Percentiles rank a stretch among this genome's conserved stretches.
These are phyloP conservation scores for Atethmia centrago DNA, from an alignment of 2,888 invertebrate genomes.

Conservation along the genomic window DNA sequence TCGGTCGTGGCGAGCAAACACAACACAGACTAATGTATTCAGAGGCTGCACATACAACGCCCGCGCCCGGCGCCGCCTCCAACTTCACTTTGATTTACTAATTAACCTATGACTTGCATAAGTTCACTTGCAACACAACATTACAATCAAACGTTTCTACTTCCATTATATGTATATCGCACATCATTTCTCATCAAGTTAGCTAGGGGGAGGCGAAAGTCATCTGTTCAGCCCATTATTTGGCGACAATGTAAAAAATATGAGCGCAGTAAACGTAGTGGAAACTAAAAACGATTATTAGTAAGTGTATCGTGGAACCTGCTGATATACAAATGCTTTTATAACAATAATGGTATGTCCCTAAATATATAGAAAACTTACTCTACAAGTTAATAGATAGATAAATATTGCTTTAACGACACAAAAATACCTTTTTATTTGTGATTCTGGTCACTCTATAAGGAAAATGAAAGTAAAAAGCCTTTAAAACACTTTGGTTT, in stretches of 20 bases:
- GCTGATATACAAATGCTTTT: conserved; percentile 36
- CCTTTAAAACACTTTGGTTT: conserved; percentile 16
- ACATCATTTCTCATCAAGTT: conserved; percentile 75
- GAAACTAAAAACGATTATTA: conserved; percentile 73
- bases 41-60: conserved; percentile 75
- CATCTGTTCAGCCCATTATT: conserved; percentile 74
- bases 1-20: conserved; percentile 82
- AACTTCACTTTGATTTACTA: conserved; percentile 77
- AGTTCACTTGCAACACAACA: conserved; percentile 60
- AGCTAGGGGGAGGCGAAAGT: conserved; percentile 73
- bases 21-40: conserved; percentile 87
- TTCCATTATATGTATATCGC: conserved; percentile 35
- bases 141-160: conserved; percentile 60
- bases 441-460: conserved; percentile 14
- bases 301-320: conserved; percentile 57
- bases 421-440: conserved; percentile 13
- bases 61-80: conserved; percentile 64
- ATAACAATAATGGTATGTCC: not conserved
- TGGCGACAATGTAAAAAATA: conserved; percentile 74
- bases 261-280: conserved; percentile 71
- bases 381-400: not conserved
- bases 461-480: conserved; percentile 24
- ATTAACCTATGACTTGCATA: conserved; percentile 70
- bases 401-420: conserved; percentile 1
- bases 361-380: conserved; percentile 1